Evolutionary conservation across 1,140 invertebrate genomes (phyloP), one percentile per base, ranked within the genome.

Genomic region (Formica selysi): DNA sequence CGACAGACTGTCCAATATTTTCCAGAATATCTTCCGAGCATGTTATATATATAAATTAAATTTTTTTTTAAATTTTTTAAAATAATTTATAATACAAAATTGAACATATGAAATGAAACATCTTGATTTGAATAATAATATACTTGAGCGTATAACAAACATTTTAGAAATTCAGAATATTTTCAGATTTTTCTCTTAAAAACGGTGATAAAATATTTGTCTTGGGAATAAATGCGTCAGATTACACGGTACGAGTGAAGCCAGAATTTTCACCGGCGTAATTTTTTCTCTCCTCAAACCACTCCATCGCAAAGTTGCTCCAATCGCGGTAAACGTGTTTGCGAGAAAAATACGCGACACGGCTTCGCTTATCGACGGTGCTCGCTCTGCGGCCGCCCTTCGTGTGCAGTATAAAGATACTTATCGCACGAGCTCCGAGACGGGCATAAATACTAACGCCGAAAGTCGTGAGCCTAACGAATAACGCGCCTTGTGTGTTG

Each of bases 291-390:
- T 26, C 36, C 59, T 26, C n/a, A 7, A 26, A 44, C 3, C 36
- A 19, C 22, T 70, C n/a, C 36, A 57, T 80, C 48, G 65, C 29
- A 65, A 80, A 57, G 22, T 26, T 22, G 76, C 29, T 70, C 36
- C 44, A 70, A 80, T 80, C 78, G 65, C 65, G 44, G 61, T 48
- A 44, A 78, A 64, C 26, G 76, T 80, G 26, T 80, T 80, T 57
- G 29, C 26, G 29, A 57, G 64, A 57, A 80, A 80, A 70, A 70
- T 80, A 41, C 41, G 38, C 61, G 29, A 65, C 8, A 36, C 41
- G 29, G 38, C 10, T 48, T 11, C 41, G 44, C 41, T 13, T 51
- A 51, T 78, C 61, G 19, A 16, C 19, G 38, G 13, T 78, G 22
- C 76, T 48, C 51, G 36, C 59, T 44, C 44, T 13, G 11, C 10